Conservation (phyloP, 2,113 vertebrate genomes). For the Pelvicachromis taeniatus region DNA sequence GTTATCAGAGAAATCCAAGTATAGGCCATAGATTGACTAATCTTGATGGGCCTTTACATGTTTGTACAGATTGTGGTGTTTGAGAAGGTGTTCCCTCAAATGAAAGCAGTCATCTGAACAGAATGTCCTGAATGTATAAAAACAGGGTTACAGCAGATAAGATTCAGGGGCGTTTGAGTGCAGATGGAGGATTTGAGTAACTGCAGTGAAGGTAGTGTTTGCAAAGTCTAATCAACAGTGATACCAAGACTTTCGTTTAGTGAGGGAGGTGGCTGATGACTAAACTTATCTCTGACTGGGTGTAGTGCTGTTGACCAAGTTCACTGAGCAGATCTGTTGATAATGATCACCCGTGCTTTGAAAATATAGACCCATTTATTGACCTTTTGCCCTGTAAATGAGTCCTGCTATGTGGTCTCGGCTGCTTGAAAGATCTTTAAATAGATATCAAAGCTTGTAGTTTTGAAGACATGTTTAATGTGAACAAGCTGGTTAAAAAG, state of each 20-base stretch:
- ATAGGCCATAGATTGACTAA: not conserved
- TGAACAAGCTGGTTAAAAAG: too few relatives aligned
- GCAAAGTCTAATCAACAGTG: not conserved
- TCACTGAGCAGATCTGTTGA: not conserved
- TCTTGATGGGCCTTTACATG: not conserved
- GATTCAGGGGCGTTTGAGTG: fast-evolving
- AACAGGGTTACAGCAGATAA: not conserved
- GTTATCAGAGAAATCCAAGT: conserved; percentile 2
- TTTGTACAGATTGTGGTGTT: not conserved
- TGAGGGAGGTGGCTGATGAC: not conserved
- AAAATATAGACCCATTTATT: not conserved
- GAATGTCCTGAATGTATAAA: fast-evolving
- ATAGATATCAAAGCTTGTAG: not conserved
- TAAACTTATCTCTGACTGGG: not conserved
- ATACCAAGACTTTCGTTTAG: not conserved
- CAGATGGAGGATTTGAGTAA: fast-evolving
- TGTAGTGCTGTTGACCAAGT: not conserved
- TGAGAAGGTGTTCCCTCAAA: not conserved
- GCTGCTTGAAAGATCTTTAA: not conserved
- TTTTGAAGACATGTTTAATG: not conserved
- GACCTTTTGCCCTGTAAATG: fast-evolving
- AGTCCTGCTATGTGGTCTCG: not conserved
- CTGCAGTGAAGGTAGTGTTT: not conserved
- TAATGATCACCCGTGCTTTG: not conserved
- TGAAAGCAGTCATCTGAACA: not conserved